A percentile compares a stretch with the other conserved stretches of the same genome.
These are phyloP conservation scores for Caerostris extrusa DNA, from an alignment of 1,140 invertebrate species.

Conservation along the genomic window DNA sequence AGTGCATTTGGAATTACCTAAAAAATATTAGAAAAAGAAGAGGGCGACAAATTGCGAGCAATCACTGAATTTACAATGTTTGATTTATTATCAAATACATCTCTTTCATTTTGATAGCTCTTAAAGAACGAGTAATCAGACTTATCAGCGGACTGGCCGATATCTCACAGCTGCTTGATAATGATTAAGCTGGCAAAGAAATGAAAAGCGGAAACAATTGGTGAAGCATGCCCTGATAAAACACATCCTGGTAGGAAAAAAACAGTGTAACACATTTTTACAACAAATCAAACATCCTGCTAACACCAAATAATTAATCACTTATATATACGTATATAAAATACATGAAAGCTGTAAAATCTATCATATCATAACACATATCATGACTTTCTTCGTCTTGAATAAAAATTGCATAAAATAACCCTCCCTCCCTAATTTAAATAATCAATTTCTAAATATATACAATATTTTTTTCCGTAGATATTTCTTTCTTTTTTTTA, in stretches of 20 bases:
- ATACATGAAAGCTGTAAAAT: too few species aligned
- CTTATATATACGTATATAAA: too few species aligned
- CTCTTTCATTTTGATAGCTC: neutral
- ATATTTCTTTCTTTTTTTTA: too few species aligned
- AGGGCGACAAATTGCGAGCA: neutral
- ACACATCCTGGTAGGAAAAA: neutral
- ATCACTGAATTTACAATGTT: neutral
- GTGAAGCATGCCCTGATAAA: neutral
- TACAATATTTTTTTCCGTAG: too few species aligned
- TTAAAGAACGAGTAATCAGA: neutral
- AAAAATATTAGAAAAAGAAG: too few species aligned
- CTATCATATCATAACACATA: too few species aligned
- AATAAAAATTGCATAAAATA: too few species aligned
- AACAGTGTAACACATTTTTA: neutral
- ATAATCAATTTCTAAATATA: too few species aligned
- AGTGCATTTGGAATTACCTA: too few species aligned
- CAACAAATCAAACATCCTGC: conserved; percentile 20
- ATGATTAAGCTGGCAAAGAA: neutral
- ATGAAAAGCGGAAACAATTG: neutral
- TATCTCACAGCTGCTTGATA: neutral
- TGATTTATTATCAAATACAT: neutral
- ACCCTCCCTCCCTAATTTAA: too few species aligned
- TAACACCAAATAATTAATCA: conserved; percentile 84
- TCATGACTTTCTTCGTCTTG: too few species aligned
- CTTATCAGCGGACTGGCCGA: neutral